Base-by-base conservation (phyloP, 2,888 invertebrate genomes). In the Synergus gifuensis region DNA sequence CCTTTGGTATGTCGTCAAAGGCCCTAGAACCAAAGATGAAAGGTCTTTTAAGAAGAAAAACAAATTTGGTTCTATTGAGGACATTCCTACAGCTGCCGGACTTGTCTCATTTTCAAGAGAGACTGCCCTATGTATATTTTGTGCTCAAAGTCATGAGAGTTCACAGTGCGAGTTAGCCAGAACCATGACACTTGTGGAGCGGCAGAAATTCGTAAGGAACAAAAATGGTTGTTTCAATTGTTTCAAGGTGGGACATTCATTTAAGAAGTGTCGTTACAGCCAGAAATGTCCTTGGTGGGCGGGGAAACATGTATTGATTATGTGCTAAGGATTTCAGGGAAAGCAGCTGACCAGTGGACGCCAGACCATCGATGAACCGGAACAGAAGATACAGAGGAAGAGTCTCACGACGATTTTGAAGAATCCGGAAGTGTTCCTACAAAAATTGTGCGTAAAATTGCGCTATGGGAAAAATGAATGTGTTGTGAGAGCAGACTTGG, bases 141-240 rank as follows among this genome's bases (percentile, higher is more conserved):
- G 85, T 66, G 49, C 76, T n/a, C n/a, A n/a, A n/a, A n/a, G 22
- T 79, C 80, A 54, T 84, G n/a, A n/a, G n/a, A n/a, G 81, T 79
- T 77, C 83, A 44, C 66, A 62, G 63, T 87, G 84, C 76, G 79
- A 83, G 79, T 81, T 83, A 76, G 64, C 79, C 62, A 69, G 82
- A 42, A 85, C 83, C 28, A 62, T 86, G 79, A 58, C 83, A 14
- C 42, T 82, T 42, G 76, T 79, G 2, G 81, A 86, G 78, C 79
- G 81, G 28, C 76, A 60, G 44, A 77, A 83, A 12, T 18, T 85
- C 11, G 69, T 84, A 5, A 81, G 76, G 76, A 69, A 77, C 28
- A 83, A 82, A 79, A 79, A 80, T 9, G 84, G 83, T 1, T 88
- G 88, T 85, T 87, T 84, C 81, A 36, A 77, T 11, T 89, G 87